Base-by-base conservation (phyloP, 2,888 invertebrate species). In the Anthrax anthrax region DNA sequence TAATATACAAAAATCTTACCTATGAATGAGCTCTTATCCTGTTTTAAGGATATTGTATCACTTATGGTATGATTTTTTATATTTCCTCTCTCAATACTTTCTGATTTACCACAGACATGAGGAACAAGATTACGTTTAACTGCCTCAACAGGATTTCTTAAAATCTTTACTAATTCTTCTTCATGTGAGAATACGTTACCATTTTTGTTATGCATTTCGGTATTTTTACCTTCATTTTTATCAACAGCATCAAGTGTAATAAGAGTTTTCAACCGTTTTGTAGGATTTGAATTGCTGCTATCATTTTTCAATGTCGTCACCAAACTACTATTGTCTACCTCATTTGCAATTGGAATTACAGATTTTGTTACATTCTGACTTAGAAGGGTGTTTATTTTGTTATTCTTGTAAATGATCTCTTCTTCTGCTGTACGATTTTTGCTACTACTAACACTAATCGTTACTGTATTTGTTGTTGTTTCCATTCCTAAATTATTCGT, bases 61-160 rank as follows among this genome's bases (percentile, higher is more conserved):
- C 10, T 41, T 4, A 18, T 18, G 37, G 37, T 46, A 37, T 8
- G 23, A 42, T 18, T 36, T 42, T 32, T 46, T 37, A 17, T 42
- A 37, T 17, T 42, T 29, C 18, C 23, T 36, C 13, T 14, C 19
- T 23, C 32, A 17, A 18, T 23, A 17, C 4, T 5, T 39, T 23
- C 38, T 12, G 32, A 14, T 63, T 78, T 78, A 27, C 84, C 84
- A 65, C 84, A 84, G 44, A 84, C 80, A 61, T 84, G 84, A 39
- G 84, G 84, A 57, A 84, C 78, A 52, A 84, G 70, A 64, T 84
- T 83, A 55, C 79, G 72, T 58, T 75, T 75, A 4, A 84, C 80
- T 16, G 84, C 84, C 72, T 84, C 82, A 10, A 84, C 84, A 1
- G 84, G 84, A 66, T 84, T 80, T 53, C 72, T 72, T 37, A 82